A percentile compares a stretch with the other conserved stretches of the same genome.
phyloP scores from a whole-genome alignment of 2,797 vertebrate species.

The Darevskia nairensis region DNA sequence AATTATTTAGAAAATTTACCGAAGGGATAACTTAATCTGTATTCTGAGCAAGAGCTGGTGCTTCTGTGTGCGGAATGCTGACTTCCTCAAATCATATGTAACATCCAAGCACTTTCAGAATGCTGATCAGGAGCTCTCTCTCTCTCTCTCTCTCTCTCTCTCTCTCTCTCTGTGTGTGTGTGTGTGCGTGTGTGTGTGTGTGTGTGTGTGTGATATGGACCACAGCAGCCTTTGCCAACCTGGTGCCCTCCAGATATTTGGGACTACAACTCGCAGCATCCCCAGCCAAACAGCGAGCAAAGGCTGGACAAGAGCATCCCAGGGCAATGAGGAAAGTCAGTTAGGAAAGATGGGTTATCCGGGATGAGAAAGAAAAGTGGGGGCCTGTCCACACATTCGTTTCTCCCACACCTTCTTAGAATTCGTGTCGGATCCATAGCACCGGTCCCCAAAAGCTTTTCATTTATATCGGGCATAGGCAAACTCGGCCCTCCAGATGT shows the following conservation, averaged over 20 bases:
- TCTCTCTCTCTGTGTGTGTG: too few relatives aligned
- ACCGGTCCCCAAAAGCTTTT: too few relatives aligned
- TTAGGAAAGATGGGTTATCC: not conserved
- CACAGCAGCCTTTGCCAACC: too few relatives aligned
- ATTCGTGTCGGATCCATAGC: too few relatives aligned
- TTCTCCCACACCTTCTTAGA: too few relatives aligned
- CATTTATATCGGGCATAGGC: too few relatives aligned
- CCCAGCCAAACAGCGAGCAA: too few relatives aligned
- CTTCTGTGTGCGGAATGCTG: not conserved
- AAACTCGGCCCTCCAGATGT: too few relatives aligned
- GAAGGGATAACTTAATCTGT: not conserved
- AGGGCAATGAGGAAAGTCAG: not conserved
- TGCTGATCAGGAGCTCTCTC: not conserved
- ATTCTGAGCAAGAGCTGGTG: not conserved
- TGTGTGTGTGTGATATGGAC: not conserved
- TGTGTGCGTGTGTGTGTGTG: too few relatives aligned
- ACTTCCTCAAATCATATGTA: not conserved
- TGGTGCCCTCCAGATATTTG: too few relatives aligned
- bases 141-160: too few relatives aligned
- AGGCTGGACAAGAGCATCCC: not conserved
- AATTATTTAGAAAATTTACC: constrained; percentile 9
- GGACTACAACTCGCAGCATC: too few relatives aligned
- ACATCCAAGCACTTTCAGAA: not conserved
- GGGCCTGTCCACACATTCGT: not conserved
- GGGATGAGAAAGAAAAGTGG: not conserved